These are phyloP conservation scores for Ridgeia piscesae DNA, from an alignment of 1,140 invertebrate genomes.

Conservation along the genomic window DNA sequence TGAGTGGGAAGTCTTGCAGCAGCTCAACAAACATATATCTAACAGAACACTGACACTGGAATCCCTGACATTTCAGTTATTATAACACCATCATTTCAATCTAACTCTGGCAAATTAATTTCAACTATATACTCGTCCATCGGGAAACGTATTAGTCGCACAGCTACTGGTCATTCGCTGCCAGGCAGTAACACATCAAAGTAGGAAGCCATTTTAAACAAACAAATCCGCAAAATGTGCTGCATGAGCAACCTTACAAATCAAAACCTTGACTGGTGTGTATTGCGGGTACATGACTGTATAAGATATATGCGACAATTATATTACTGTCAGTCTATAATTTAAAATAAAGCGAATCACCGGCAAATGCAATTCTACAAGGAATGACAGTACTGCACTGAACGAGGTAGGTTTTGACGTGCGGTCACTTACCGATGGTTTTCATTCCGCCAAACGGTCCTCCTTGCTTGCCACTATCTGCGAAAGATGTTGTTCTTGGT, in stretches of 20 bases:
- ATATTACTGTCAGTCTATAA: background rate
- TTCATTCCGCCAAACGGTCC: slow-evolving; percentile 3
- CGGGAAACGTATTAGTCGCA: background rate
- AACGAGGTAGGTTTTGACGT: background rate
- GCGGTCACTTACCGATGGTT: background rate
- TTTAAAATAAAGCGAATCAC: background rate
- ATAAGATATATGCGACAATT: background rate
- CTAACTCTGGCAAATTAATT: background rate
- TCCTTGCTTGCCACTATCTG: slow-evolving; percentile 3
- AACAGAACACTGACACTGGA: background rate
- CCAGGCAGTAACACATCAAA: background rate
- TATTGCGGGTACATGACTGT: background rate
- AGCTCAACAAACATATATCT: background rate
- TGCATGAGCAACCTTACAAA: background rate
- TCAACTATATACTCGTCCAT: background rate
- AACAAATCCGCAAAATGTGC: background rate
- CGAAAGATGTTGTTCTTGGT: slow-evolving; percentile 1
- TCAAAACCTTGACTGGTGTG: background rate
- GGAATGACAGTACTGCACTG: background rate
- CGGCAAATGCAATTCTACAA: background rate
- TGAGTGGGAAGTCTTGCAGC: background rate
- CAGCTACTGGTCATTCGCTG: background rate
- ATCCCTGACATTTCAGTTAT: background rate
- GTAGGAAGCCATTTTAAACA: background rate
- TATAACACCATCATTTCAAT: background rate